These are phyloP conservation scores for Zaprionus gabonicus DNA, from an alignment of 1,140 invertebrate genomes.

Conservation along the genomic window DNA sequence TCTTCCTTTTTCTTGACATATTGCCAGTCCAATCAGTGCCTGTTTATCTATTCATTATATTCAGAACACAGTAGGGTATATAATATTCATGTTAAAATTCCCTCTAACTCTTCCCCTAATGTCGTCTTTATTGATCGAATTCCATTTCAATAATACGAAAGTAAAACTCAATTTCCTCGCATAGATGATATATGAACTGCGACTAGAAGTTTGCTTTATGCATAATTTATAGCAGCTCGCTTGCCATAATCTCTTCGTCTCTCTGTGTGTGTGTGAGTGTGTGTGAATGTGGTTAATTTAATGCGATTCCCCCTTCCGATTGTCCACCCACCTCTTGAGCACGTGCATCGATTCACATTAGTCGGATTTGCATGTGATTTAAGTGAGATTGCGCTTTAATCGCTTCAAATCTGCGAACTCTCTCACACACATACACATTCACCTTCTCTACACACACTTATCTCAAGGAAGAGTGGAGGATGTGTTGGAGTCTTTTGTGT, in stretches of 20 bases:
- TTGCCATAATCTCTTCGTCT: not conserved
- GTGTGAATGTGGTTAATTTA: not conserved
- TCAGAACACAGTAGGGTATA: not conserved
- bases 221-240: slow-evolving; percentile 14
- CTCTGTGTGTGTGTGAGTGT: not conserved
- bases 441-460: slow-evolving; percentile 8
- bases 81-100: not conserved
- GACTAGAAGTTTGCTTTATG: slow-evolving; percentile 11
- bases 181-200: slow-evolving; percentile 1
- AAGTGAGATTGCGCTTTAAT: slow-evolving; percentile 48
- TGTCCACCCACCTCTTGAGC: not conserved
- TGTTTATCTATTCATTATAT: not conserved
- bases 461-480: not conserved
- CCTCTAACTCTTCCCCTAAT: not conserved
- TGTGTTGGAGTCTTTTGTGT: slow-evolving; percentile 48
- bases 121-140: not conserved
- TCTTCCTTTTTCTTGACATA: too few relatives aligned
- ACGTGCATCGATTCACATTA: slow-evolving; percentile 28
- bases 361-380: slow-evolving; percentile 48
- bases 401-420: slow-evolving; percentile 22
- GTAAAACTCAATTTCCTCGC: not conserved
- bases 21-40: too few relatives aligned
- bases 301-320: not conserved
- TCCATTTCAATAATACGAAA: not conserved
- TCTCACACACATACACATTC: not conserved